Conservation (phyloP, 2,888 invertebrate species). For the Drosophila anceps region DNA sequence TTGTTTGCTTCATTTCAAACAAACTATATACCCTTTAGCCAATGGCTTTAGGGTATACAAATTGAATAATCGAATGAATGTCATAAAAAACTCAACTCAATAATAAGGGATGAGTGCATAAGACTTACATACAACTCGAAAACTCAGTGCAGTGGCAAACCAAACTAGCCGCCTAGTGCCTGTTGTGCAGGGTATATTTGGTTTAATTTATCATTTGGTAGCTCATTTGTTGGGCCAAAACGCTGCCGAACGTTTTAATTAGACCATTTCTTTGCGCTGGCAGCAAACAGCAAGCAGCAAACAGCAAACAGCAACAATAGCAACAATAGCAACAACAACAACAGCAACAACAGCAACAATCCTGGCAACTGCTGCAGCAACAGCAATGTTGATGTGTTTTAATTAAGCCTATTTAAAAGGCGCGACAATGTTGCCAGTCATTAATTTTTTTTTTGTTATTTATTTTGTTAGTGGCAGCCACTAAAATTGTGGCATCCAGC, state of each 20-base stretch:
- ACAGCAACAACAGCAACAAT: constrained; percentile 16
- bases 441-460: no score
- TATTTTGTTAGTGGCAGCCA: constrained; percentile 18
- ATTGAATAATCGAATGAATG: no score
- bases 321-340: constrained; percentile 22
- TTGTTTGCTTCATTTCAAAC: no score
- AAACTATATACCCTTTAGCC: no score
- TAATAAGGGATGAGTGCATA: not conserved
- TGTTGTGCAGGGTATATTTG: constrained; percentile 26
- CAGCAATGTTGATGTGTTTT: constrained; percentile 45
- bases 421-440: constrained; percentile 53
- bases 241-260: constrained; percentile 72
- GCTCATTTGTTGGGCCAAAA: constrained; percentile 44
- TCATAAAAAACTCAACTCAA: no score
- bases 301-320: constrained; percentile 20
- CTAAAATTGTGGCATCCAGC: constrained; percentile 32
- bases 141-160: not conserved
- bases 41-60: no score
- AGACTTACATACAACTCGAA: not conserved
- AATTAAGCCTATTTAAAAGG: constrained; percentile 57
- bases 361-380: constrained; percentile 35
- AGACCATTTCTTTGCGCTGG: constrained; percentile 62
- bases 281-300: constrained; percentile 19
- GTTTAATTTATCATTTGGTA: constrained; percentile 25
- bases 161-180: not conserved